Evolutionary conservation across 2,888 invertebrate genomes (phyloP), one percentile per base, ranked within the genome.

Genomic region (Orthosia cruda): DNA sequence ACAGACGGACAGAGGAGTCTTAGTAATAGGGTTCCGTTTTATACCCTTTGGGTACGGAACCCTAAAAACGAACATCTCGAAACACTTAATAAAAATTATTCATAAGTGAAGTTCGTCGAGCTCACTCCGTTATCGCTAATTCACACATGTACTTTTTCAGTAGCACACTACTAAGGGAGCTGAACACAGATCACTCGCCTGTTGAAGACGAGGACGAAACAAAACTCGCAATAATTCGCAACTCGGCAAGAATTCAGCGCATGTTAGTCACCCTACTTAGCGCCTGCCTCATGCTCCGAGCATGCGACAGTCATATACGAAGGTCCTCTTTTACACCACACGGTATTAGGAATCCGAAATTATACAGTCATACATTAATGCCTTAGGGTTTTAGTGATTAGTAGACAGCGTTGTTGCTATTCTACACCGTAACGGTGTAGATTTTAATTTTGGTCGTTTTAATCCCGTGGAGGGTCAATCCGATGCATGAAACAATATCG

Each of bases 181-280:
- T 15, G 40, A 45, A 16, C 45, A 47, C 57, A 20, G 23, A 57
- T 13, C 61, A 45, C 11, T 54, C 79, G 68, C 64, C 59, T 77
- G 71, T 68, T 77, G 55, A 71, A 26, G 52, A 59, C 77, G 59
- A 71, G 40, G 47, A 59, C 77, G 13, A 64, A 63, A 71, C 67
- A 49, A 55, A 77, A 80, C 78, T 83, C 62, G 26, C 54, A 69
- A 78, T 71, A 77, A 83, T 66, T 54, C 57, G 32, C 26, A 80
- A 69, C 71, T 77, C 67, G 59, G n/a, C n/a, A n/a, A n/a, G n/a
- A n/a, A n/a, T n/a, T n/a, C n/a, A n/a, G n/a, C n/a, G n/a, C n/a
- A 47, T 71, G 55, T 71, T 71, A 52, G 1, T 2, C 20, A 50
- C 65, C 45, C 32, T 40, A 23, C 49, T 61, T 13, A 7, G 18